Conservation (phyloP, 2,113 vertebrate species). For the Arizona elegans region DNA sequence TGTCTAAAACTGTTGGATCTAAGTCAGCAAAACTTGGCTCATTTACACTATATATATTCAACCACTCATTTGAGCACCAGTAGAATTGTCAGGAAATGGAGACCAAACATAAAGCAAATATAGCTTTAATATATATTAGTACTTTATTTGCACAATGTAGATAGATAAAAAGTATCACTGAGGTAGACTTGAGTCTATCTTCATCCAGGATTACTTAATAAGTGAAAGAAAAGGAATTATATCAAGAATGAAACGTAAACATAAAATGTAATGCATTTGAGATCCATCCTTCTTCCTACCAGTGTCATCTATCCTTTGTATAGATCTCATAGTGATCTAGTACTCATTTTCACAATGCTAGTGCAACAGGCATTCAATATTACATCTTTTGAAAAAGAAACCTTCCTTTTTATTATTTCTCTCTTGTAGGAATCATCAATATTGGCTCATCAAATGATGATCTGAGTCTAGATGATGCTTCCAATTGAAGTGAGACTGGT, state of each 20-base stretch:
- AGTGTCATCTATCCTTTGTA: neutral
- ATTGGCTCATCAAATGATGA: neutral
- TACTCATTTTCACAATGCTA: neutral
- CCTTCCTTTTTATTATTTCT: neutral
- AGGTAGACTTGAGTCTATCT: constrained; percentile 58
- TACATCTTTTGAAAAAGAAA: neutral
- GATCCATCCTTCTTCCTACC: neutral
- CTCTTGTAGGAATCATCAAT: neutral
- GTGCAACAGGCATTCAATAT: neutral
- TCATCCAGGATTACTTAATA: neutral
- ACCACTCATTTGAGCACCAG: neutral
- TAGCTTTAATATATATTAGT: neutral
- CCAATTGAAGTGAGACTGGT: neutral
- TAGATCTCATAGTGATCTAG: neutral
- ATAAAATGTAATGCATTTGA: neutral
- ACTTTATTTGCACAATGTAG: constrained; percentile 62
- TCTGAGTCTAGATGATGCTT: neutral
- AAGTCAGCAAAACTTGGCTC: neutral
- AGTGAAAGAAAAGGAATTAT: neutral
- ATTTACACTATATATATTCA: neutral
- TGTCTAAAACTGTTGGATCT: neutral
- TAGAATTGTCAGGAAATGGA: neutral
- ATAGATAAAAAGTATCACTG: constrained; percentile 68
- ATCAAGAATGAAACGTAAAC: neutral
- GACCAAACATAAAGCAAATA: neutral